Evolutionary conservation across 2,888 invertebrate species (phyloP).

Genomic region (Orthosia cruda): DNA sequence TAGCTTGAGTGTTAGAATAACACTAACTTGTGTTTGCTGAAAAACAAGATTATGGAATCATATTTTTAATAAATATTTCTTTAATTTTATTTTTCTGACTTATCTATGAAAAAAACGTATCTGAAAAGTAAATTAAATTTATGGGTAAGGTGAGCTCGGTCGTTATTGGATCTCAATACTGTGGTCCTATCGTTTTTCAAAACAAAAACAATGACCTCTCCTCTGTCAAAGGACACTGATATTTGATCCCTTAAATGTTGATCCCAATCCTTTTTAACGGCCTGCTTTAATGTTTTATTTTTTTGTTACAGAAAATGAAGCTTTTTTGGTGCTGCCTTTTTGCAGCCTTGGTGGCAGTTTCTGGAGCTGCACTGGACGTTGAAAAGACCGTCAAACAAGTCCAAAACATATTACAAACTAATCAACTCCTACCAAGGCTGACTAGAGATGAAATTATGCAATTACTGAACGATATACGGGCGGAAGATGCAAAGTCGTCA

Average conservation of each 20-base stretch:
- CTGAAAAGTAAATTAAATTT: too few relatives aligned
- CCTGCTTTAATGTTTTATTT: conserved; percentile 27
- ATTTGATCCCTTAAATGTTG: conserved; percentile 36
- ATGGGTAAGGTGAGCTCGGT: not conserved
- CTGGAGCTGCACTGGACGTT: conserved; percentile 85
- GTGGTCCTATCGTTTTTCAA: too few relatives aligned
- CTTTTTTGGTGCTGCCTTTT: conserved; percentile 81
- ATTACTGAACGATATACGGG: conserved; percentile 93
- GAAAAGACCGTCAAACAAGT: conserved; percentile 94
- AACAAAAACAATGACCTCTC: too few relatives aligned
- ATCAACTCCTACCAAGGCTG: conserved; percentile 93
- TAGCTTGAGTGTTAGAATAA: not conserved
- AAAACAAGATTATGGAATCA: not conserved
- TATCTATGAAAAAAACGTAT: not conserved
- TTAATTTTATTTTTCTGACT: not conserved
- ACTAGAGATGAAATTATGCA: conserved; percentile 93
- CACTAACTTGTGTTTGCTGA: not conserved
- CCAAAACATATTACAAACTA: conserved; percentile 92
- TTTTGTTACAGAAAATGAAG: conserved; percentile 86
- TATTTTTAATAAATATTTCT: not conserved
- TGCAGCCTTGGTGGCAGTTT: conserved; percentile 73
- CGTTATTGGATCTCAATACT: conserved; percentile 32
- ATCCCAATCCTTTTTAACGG: conserved; percentile 8
- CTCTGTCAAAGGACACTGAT: too few relatives aligned
- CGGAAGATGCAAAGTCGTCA: conserved; percentile 86